Evolutionary conservation across 2,113 vertebrate species (phyloP), one percentile per base, ranked within the genome.

Genomic region (Crocuta crocuta): DNA sequence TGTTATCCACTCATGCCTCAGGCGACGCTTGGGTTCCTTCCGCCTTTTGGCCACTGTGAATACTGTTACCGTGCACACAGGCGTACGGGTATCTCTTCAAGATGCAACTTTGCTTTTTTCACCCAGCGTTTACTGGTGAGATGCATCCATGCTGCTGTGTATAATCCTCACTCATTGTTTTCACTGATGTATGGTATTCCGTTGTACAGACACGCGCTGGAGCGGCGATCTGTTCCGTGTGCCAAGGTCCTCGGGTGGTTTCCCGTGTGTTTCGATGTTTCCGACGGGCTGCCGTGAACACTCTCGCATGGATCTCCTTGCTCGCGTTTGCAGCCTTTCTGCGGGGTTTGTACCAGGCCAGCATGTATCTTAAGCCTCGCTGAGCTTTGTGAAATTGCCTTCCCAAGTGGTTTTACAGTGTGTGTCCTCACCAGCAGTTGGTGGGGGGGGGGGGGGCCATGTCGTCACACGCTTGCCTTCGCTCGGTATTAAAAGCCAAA

Each of bases 101-200:
- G 81, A 28, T 6, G 26, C 45, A n/a, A 0, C 35, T 50, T 28
- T 66, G 48, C 24, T 81, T 58, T 74, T 61, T 35, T 74, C 17
- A 26, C 5, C 28, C 43, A 33, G 0, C 11, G 17, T 31, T 76
- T 16, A 9, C 23, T 26, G 93, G 48, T 48, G 39, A 39, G 33
- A 23, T 23, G 43, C 39, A 0, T 48, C 50, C 4, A 0, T 26
- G 23, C 16, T 5, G 31, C 28, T 16, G 0, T 3, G 33, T 8
- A 0, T 7, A 7, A 7, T 23, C 66, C 43, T 71, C 31, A 3
- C 21, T 15, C 33, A 8, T 70, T n/a, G 0, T 78, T 55, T 89
- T 24, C 35, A 23, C 1, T 39, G 43, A 21, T 71, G 50, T 53
- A 3, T 31, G 43, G 35, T 31, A 61, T 50, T 61, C 43, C 7